Evolutionary conservation across 2,113 vertebrate genomes (phyloP).

Genomic region (Candoia aspera): DNA sequence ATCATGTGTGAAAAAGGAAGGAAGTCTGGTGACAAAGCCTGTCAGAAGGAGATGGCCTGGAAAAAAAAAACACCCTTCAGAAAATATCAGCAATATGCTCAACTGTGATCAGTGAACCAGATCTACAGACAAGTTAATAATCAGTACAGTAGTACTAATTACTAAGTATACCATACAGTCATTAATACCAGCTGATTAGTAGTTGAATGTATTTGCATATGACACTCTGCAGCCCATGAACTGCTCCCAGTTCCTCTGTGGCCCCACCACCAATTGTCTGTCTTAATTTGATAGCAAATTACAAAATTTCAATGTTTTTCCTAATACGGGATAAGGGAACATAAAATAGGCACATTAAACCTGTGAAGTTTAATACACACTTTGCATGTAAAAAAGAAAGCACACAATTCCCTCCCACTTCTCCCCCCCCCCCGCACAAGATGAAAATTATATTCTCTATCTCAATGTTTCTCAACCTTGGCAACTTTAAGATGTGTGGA

Average conservation of each 20-base stretch:
- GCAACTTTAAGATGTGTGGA: too few species aligned
- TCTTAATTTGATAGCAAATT: not conserved
- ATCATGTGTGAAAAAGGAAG: not conserved
- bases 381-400: not conserved
- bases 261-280: not conserved
- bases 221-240: not conserved
- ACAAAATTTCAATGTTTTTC: not conserved
- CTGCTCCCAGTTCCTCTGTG: not conserved
- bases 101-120: constrained; percentile 1
- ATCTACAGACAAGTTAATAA: not conserved
- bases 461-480: too few species aligned
- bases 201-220: not conserved
- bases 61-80: not conserved
- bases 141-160: not conserved
- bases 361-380: not conserved
- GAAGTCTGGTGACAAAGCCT: not conserved
- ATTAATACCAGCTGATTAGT: not conserved
- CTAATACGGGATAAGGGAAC: not conserved
- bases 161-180: not conserved
- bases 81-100: not conserved
- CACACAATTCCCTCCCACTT: not conserved
- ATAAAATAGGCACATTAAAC: not conserved
- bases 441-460: not conserved
- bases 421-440: not conserved
- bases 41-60: not conserved